phyloP scores from a whole-genome alignment of 2,113 vertebrate genomes.

The Mesocricetus auratus region DNA sequence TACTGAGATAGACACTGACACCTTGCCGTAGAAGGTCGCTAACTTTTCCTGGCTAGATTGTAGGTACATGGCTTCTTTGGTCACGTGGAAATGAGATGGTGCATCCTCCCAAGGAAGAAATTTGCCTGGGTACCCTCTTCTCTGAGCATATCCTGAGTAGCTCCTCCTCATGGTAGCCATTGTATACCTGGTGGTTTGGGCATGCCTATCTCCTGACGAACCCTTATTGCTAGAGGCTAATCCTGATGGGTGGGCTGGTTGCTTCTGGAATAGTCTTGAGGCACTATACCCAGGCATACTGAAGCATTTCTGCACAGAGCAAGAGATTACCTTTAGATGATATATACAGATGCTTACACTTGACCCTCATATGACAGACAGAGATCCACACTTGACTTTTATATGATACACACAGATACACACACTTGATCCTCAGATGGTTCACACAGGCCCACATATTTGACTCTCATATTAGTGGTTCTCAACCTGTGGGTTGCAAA shows the following conservation, averaged over 20 bases:
- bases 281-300: not conserved
- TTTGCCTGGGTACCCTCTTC: not conserved
- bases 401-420: too few relatives aligned
- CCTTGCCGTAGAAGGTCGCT: not conserved
- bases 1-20: not conserved
- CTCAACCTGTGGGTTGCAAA: not conserved
- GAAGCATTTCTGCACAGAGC: not conserved
- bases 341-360: too few relatives aligned
- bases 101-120: not conserved
- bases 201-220: not conserved
- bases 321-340: not conserved
- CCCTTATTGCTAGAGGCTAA: not conserved
- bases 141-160: not conserved
- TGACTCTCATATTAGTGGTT: not conserved
- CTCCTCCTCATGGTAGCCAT: too few relatives aligned
- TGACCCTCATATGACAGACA: not conserved
- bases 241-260: not conserved
- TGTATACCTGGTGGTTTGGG: not conserved
- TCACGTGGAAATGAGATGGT: not conserved
- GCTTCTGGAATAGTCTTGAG: not conserved
- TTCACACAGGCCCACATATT: not conserved
- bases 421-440: not conserved
- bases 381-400: not conserved
- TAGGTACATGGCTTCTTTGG: too few relatives aligned
- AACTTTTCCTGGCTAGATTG: not conserved